Conservation (phyloP, 1,140 invertebrate genomes). For the Streblospio benedicti region DNA sequence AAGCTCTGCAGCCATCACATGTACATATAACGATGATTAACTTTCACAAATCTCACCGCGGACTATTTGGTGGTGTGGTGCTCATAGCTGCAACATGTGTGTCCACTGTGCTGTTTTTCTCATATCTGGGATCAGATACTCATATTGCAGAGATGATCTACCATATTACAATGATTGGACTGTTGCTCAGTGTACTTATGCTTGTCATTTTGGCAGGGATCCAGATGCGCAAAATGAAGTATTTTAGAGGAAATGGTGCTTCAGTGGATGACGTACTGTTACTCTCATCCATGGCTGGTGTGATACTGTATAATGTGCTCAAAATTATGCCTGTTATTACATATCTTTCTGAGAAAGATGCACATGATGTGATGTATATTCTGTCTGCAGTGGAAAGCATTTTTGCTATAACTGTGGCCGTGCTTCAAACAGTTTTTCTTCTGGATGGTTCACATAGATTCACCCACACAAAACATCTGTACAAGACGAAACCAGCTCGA, state of each 20-base stretch:
- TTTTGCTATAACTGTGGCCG: not conserved
- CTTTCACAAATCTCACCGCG: constrained; percentile 10
- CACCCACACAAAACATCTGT: not conserved
- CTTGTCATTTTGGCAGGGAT: not conserved
- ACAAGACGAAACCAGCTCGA: constrained; percentile 6
- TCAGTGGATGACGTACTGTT: constrained; percentile 3
- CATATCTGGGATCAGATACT: not conserved
- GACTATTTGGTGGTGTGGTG: constrained; percentile 12
- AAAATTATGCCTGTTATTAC: not conserved
- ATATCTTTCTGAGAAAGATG: not conserved
- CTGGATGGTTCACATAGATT: constrained; percentile 2
- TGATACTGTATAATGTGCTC: constrained; percentile 2
- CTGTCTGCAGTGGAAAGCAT: not conserved
- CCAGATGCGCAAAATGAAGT: not conserved
- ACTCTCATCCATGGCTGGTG: not conserved
- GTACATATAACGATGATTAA: not conserved
- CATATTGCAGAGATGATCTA: not conserved
- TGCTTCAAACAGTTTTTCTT: not conserved
- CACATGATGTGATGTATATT: not conserved
- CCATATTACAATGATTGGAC: not conserved
- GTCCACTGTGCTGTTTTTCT: constrained; percentile 12
- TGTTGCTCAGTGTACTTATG: not conserved
- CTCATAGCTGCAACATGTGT: not conserved
- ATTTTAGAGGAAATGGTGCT: not conserved
- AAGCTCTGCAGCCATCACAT: no score